These are phyloP conservation scores for Dendrocincla tyrannina DNA, from an alignment of 2,797 vertebrate species.

Conservation along the genomic window DNA sequence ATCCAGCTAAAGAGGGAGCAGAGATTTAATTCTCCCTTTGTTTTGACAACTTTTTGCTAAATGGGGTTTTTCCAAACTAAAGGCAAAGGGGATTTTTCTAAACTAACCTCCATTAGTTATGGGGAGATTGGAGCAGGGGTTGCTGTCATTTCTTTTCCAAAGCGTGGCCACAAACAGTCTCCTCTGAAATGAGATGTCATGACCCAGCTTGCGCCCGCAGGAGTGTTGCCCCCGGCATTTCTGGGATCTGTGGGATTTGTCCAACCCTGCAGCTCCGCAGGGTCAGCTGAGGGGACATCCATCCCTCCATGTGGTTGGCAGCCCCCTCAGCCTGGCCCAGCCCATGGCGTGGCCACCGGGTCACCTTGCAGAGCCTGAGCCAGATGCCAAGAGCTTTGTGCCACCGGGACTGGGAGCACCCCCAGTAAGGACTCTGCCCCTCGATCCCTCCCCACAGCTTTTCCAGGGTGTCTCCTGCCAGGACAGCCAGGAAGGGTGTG, in stretches of 20 bases:
- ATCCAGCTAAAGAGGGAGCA: neutral
- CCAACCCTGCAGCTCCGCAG: neutral
- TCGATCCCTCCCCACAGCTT: neutral
- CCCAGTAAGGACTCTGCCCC: neutral
- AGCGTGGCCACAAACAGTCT: neutral
- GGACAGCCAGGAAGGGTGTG: neutral
- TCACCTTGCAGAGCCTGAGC: neutral
- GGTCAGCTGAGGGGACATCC: neutral
- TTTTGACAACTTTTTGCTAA: neutral
- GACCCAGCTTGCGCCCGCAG: neutral
- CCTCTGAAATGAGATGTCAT: neutral
- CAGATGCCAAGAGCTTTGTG: neutral
- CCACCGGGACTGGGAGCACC: fast-evolving
- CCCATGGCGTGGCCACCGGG: neutral
- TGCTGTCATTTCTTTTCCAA: neutral
- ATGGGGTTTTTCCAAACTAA: neutral
- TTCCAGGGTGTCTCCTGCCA: neutral
- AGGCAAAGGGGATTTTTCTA: neutral
- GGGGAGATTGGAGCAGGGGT: neutral
- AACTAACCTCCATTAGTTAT: neutral
- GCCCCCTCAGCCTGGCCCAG: neutral
- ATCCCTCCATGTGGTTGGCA: fast-evolving
- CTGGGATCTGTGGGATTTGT: neutral
- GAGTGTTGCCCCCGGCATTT: fast-evolving
- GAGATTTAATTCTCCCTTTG: neutral